A percentile compares a stretch with the other conserved stretches of the same genome.
Conservation (phyloP, 1,140 invertebrate species). For the Spodoptera litura region DNA sequence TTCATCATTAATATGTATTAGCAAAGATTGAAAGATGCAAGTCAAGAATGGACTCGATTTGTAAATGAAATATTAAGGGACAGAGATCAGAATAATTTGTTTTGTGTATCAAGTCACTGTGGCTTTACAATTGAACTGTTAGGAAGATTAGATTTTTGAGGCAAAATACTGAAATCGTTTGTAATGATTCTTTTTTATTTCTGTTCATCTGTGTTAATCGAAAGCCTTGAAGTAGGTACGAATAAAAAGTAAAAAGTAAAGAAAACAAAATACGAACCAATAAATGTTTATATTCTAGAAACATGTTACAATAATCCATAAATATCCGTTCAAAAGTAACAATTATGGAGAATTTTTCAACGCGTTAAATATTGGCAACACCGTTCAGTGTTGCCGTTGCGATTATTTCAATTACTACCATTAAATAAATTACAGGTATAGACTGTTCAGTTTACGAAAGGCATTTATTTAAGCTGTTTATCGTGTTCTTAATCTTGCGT, state of each 20-base stretch:
- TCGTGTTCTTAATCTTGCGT: background rate
- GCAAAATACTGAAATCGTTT: no score
- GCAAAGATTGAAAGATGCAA: constrained; percentile 38
- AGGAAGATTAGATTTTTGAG: no score
- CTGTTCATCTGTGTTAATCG: no score
- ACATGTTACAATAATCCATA: background rate
- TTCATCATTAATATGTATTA: constrained; percentile 56
- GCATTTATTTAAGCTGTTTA: constrained; percentile 15
- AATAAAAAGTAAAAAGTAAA: no score
- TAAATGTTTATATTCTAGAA: no score
- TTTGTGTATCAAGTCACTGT: background rate
- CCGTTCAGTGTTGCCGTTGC: background rate
- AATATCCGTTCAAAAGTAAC: background rate
- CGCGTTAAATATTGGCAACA: constrained; percentile 19
- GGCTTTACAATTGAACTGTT: no score
- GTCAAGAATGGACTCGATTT: background rate
- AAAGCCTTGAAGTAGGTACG: no score
- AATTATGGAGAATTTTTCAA: background rate
- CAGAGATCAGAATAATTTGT: background rate
- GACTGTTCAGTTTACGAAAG: constrained; percentile 54
- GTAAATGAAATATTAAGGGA: constrained; percentile 4
- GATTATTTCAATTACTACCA: constrained; percentile 50
- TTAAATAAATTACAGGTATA: constrained; percentile 55
- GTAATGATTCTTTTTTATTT: no score
- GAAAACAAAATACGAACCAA: no score